phyloP scores from a whole-genome alignment of 64 coral and sea anemone species.

The Stichodactyla mertensii region DNA sequence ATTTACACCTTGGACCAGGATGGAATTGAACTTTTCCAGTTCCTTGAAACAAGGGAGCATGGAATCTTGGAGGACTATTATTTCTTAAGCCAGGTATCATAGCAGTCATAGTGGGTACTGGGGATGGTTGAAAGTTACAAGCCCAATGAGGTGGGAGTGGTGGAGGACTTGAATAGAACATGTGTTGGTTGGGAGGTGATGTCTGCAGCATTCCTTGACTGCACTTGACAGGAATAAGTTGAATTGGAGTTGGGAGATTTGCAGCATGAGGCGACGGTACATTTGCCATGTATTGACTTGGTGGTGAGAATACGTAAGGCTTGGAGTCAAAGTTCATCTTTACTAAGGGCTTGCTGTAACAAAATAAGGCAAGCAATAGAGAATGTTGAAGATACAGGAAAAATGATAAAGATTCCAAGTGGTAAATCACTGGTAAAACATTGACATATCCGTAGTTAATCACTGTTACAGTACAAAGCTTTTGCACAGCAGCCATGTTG shows the following conservation, averaged over 20 bases:
- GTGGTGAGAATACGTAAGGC: neutral
- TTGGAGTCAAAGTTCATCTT: constrained; percentile 4
- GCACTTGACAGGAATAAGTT: neutral
- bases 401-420: too few species aligned
- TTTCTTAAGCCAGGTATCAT: neutral
- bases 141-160: neutral
- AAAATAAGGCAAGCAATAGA: neutral
- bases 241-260: neutral
- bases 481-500: too few species aligned
- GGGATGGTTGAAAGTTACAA: neutral
- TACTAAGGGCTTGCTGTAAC: neutral
- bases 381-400: neutral
- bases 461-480: too few species aligned
- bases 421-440: too few species aligned
- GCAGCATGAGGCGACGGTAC: neutral
- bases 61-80: neutral
- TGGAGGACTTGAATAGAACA: neutral
- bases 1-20: neutral
- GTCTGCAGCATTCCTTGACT: constrained; percentile 3
- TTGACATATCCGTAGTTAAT: too few species aligned
- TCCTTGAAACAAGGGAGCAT: neutral
- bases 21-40: neutral
- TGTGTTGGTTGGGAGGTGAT: neutral
- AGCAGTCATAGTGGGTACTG: neutral
- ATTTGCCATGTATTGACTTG: neutral